Base-by-base conservation (phyloP, 2,888 invertebrate genomes). In the Eupithecia dodoneata region DNA sequence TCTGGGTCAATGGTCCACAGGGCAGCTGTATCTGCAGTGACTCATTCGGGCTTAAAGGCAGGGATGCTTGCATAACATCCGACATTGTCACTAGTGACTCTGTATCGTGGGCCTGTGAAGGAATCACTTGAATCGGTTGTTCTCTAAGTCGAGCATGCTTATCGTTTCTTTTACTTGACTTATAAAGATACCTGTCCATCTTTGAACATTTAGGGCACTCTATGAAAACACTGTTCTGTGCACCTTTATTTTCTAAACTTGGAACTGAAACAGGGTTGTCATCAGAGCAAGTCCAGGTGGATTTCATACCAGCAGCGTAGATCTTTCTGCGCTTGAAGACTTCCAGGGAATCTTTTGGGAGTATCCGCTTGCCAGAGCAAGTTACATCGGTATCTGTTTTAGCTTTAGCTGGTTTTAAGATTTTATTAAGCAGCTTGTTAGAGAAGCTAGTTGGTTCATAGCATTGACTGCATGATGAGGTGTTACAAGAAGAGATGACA, bases 301-400 rank as follows among this genome's bases (percentile, higher is more conserved):
- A 82, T 76, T 87, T 92, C 42, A 87, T 86, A 69, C 87, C 89
- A 0, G 75, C 45, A 2, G 91, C 90, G 67, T 93, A 92, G 15
- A 89, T 74, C 80, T 87, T 90, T 77, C 94, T 86, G 71, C 82
- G 89, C 72, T 85, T 93, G 42, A 85, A 89, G 3, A 94, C 94
- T 86, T 91, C 92, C 0, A 92, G 75, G 2, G 94, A 94, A 84
- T 94, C 94, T 84, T 94, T 94, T 0, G 93, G 93, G 3, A 83
- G 65, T 0, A 88, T 41, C 69, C 92, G 86, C 74, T 77, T 87
- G 6, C 67, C 80, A n/a, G n/a, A 47, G 7, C 18, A 12, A 18
- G 59, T n/a, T 1, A 76, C 44, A 15, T 76, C 77, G 47, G 81
- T 71, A 73, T 83, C 82, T n/a, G 79, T 69, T 63, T 81, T 79